phyloP scores from a whole-genome alignment of 1,140 invertebrate genomes.

The Argopecten irradians region DNA sequence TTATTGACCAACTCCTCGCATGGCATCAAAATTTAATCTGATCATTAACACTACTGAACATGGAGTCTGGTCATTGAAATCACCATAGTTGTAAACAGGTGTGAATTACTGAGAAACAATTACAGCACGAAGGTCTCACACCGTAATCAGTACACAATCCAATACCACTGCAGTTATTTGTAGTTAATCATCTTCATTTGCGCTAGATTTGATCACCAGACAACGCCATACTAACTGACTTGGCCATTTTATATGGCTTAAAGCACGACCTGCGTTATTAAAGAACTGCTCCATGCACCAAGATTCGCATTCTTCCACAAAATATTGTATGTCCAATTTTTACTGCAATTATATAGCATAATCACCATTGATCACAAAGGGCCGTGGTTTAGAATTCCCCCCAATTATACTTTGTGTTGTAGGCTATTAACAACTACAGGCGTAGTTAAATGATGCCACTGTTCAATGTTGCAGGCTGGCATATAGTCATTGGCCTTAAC shows the following conservation, averaged over 20 bases:
- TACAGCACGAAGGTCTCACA: neutral
- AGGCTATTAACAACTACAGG: neutral
- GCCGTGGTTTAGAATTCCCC: neutral
- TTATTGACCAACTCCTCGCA: neutral
- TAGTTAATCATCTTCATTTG: neutral
- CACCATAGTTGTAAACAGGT: neutral
- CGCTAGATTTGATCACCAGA: neutral
- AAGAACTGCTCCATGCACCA: neutral
- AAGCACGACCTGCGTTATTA: neutral
- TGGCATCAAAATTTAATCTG: neutral
- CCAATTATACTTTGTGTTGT: slow-evolving; percentile 22
- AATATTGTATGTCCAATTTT: slow-evolving; percentile 9
- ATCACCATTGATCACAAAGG: neutral
- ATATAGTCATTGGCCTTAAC: neutral
- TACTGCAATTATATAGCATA: neutral
- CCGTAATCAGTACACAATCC: neutral
- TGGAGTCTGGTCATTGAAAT: too few relatives aligned
- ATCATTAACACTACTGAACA: neutral
- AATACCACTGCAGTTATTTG: neutral
- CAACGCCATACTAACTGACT: neutral
- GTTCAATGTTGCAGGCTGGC: neutral
- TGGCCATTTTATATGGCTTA: neutral
- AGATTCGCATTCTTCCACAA: neutral
- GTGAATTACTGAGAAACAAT: neutral
- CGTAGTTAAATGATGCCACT: neutral